Conservation (phyloP, 1,140 invertebrate species). For the Philotrypesis tridentata region DNA sequence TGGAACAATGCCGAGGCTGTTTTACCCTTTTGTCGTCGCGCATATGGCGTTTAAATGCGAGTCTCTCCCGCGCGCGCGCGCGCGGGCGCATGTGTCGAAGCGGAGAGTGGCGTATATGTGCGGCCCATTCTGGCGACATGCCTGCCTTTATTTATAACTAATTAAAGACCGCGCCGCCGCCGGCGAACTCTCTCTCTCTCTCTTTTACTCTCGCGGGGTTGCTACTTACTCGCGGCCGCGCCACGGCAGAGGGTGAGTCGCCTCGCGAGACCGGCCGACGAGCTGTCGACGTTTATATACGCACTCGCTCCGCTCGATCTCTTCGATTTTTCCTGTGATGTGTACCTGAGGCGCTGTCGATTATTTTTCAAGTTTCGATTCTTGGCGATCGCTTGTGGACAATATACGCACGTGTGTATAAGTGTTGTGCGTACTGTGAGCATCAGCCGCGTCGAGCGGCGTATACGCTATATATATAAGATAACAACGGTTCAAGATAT, state of each 20-base stretch:
- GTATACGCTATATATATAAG: neutral
- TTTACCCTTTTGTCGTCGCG: neutral
- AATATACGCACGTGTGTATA: neutral
- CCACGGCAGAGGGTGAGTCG: neutral
- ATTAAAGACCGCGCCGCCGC: slow-evolving; percentile 60
- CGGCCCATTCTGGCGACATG: slow-evolving; percentile 63
- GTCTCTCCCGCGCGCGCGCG: neutral
- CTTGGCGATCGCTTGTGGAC: neutral
- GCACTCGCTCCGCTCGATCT: too few species aligned
- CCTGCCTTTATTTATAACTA: slow-evolving; percentile 71
- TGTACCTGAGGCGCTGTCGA: too few species aligned
- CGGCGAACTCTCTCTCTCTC: too few species aligned
- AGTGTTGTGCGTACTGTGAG: neutral
- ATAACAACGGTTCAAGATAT: too few species aligned
- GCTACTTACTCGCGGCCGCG: neutral
- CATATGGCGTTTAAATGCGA: too few species aligned
- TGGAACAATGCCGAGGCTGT: neutral
- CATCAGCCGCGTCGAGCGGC: neutral
- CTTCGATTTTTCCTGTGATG: too few species aligned
- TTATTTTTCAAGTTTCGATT: too few species aligned
- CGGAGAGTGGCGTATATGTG: neutral
- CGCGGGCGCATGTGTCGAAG: neutral
- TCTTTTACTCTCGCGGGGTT: too few species aligned
- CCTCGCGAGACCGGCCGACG: neutral
- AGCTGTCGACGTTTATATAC: too few species aligned